Conservation (phyloP, 2,113 vertebrate species). For the Dasyornis broadbenti region DNA sequence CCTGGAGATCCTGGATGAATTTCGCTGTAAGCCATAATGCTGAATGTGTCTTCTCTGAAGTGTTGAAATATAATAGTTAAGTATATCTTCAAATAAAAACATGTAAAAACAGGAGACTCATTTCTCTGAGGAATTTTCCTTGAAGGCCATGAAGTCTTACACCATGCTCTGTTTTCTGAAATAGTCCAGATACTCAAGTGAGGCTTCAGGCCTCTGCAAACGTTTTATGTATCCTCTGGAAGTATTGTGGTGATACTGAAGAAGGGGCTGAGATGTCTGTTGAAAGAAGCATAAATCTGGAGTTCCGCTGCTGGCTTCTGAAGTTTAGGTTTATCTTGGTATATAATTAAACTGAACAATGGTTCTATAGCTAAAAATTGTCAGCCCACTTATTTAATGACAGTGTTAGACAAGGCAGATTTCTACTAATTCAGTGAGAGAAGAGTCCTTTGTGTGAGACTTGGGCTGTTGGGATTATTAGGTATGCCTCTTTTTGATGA, state of each 20-base stretch:
- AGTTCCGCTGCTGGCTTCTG: background rate
- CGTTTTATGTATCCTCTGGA: background rate
- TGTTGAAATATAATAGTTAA: background rate
- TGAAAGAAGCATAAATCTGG: background rate
- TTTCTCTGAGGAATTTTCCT: background rate
- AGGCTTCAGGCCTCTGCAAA: background rate
- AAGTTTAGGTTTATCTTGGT: background rate
- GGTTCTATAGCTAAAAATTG: background rate
- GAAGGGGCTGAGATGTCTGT: background rate
- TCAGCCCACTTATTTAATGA: background rate
- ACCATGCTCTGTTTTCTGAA: background rate
- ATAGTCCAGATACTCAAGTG: background rate
- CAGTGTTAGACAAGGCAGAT: background rate
- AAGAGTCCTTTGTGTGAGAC: fast-evolving
- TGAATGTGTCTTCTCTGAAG: background rate
- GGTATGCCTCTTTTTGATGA: background rate
- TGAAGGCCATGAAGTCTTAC: background rate
- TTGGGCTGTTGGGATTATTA: background rate
- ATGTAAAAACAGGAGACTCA: background rate
- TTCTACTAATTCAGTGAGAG: background rate
- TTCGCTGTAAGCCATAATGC: fast-evolving
- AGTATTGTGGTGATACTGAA: background rate
- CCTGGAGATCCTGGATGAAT: background rate
- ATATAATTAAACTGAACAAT: background rate
- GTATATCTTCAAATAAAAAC: background rate